These are phyloP conservation scores for Erebia palarica DNA, from an alignment of 2,888 invertebrate genomes.

Conservation along the genomic window DNA sequence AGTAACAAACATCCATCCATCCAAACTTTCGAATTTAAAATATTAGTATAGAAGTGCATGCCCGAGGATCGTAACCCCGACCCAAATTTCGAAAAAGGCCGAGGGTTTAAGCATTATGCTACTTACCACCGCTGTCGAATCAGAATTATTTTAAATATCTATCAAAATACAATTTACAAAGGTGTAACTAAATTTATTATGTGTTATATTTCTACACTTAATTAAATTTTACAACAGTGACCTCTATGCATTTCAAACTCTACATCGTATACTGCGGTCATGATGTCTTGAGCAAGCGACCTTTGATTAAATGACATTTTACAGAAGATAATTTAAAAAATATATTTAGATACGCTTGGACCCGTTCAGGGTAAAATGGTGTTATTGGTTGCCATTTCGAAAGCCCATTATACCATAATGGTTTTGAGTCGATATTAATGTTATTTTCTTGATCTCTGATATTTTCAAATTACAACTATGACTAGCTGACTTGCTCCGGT, in stretches of 20 bases:
- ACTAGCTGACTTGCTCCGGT: too few species aligned
- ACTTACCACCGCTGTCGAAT: too few species aligned
- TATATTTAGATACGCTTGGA: background rate
- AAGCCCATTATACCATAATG: background rate
- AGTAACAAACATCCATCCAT: too few species aligned
- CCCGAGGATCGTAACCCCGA: too few species aligned
- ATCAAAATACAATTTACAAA: too few species aligned
- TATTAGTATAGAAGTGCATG: too few species aligned
- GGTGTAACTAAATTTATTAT: background rate
- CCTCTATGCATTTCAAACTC: background rate
- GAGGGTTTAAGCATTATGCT: too few species aligned
- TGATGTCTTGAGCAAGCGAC: slow-evolving; percentile 2
- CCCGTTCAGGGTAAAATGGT: background rate
- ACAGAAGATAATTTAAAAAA: background rate
- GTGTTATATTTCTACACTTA: too few species aligned
- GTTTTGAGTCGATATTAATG: background rate
- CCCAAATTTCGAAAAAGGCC: too few species aligned
- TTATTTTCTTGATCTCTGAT: background rate
- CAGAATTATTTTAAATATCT: too few species aligned
- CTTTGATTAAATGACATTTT: slow-evolving; percentile 7
- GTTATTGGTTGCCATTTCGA: background rate
- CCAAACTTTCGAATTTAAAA: too few species aligned
- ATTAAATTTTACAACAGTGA: background rate
- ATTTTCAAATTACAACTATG: too few species aligned
- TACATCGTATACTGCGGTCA: background rate